phyloP scores from a whole-genome alignment of 1,140 invertebrate genomes.

The Hycleus cichorii region DNA sequence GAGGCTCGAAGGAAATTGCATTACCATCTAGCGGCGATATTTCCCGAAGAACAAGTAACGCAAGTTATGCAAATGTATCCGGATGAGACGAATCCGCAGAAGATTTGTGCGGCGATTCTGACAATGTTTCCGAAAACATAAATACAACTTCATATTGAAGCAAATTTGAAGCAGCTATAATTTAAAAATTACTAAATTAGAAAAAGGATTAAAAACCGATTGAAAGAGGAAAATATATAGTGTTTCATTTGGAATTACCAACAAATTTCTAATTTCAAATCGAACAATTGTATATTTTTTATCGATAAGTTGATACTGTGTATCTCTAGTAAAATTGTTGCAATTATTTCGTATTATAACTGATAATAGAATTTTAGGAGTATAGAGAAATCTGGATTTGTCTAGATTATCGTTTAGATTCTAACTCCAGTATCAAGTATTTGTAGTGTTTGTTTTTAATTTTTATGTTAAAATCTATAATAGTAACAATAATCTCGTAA shows the following conservation, averaged over 20 bases:
- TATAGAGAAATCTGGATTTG: constrained; percentile 15
- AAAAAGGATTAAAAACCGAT: not conserved
- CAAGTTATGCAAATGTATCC: constrained; percentile 78
- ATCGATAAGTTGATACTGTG: constrained; percentile 40
- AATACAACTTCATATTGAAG: constrained; percentile 35
- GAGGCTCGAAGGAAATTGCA: constrained; percentile 68
- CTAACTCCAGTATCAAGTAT: too few species aligned
- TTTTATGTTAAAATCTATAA: too few species aligned
- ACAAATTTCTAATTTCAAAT: too few species aligned
- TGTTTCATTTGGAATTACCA: too few species aligned
- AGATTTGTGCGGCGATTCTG: constrained; percentile 81
- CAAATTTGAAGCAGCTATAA: constrained; percentile 22
- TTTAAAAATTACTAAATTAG: constrained; percentile 14
- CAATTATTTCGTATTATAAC: constrained; percentile 32
- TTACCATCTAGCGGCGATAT: constrained; percentile 79
- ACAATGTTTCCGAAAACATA: constrained; percentile 58
- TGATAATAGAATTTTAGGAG: constrained; percentile 2
- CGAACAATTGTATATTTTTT: not conserved
- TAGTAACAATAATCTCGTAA: not conserved
- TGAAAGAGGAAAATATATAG: not conserved
- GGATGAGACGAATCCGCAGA: constrained; percentile 78
- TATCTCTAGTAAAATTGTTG: constrained; percentile 44
- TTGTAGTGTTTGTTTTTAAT: too few species aligned
- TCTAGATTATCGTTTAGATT: not conserved
- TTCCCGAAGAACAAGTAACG: constrained; percentile 80